Base-by-base conservation (phyloP, 2,797 vertebrate species). In the Oreonectes daqikongensis region DNA sequence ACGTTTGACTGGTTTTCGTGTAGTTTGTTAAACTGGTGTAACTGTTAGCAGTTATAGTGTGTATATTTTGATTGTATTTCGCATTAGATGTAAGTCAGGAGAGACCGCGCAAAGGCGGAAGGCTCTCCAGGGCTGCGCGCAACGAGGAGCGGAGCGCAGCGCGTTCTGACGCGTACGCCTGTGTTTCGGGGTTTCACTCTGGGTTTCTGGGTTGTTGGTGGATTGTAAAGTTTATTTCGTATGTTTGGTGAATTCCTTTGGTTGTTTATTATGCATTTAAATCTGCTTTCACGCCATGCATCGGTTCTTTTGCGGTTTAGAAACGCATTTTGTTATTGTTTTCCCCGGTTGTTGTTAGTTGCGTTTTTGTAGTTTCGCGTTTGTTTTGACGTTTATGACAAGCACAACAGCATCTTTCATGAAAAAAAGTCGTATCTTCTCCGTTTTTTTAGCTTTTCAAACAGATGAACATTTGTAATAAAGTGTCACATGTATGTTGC, bases 41-140 rank as follows among this genome's bases (percentile, higher is more conserved):
- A 40, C 80, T 89, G 88, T 85, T 77, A 15, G 71, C 74, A 73
- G 81, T 71, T 42, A 55, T 1, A 11, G 14, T 12, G 11, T 2
- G 71, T 78, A 79, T 69, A 3, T 84, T 76, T 17, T 0, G 0
- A 35, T 60, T 64, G 70, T 24, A 5, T 68, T 28, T 63, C 35
- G 24, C 2, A 72, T 32, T 84, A 85, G 82, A 24, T 81, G 85
- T 79, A 83, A 67, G 75, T 84, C 84, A 86, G 86, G 86, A 87
- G 86, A 88, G 90, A 88, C 92, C 93, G 93, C 93, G 93, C 90
- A 94, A 94, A 93, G 91, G 90, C 92, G 92, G 91, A 90, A 92
- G 92, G 92, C 89, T 92, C 92, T 87, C 92, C 90, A 88, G 90
- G 86, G 85, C 86, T 84, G 87, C 91, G 92, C 91, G 91, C 90